Evolutionary conservation across 2,888 invertebrate species (phyloP), one percentile per base, ranked within the genome.

Genomic region (Pseudeuparius sepicola): DNA sequence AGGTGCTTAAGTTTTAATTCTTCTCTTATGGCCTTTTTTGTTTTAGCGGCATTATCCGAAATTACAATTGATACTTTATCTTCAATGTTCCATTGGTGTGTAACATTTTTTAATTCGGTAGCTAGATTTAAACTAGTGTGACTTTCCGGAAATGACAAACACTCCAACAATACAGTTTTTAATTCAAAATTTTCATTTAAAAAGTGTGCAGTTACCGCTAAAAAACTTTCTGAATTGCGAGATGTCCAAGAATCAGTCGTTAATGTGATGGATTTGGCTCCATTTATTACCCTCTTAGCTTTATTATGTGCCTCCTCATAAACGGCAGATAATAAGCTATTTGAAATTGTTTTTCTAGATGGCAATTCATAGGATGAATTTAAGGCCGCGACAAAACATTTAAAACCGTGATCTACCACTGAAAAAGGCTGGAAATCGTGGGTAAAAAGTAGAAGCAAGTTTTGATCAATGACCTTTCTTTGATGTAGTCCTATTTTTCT

Each of bases 61-160:
- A 29, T 20, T 11, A 29, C 14, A 3, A 14, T n/a, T 14, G 24
- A 29, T 4, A 29, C 24, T 30, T 35, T 30, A 6, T 17, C 7
- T n/a, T 16, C 13, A 10, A 34, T 27, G 4, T 29, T 11, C 20
- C 13, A 35, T 11, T 16, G 4, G n/a, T 3, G 12, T 3, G 14
- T 12, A 10, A 34, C 18, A 12, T 24, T 11, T 16, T 44, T 50
- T 6, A 50, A 14, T 34, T 46, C 44, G 4, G 14, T 29, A n/a
- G 48, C 47, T 24, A 53, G 41, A 43, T 53, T 48, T 24, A 15
- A 37, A 28, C 47, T 46, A 2, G 50, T 52, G 35, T 50, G 51
- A 9, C 14, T 35, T 31, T 42, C 34, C 15, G 31, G 18, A 28
- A 47, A 43, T 25, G 26, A 9, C 9, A 20, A 15, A 34, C 49